Evolutionary conservation across 2,113 vertebrate species (phyloP), one percentile per base, ranked within the genome.

Genomic region (Anolis sagrei): DNA sequence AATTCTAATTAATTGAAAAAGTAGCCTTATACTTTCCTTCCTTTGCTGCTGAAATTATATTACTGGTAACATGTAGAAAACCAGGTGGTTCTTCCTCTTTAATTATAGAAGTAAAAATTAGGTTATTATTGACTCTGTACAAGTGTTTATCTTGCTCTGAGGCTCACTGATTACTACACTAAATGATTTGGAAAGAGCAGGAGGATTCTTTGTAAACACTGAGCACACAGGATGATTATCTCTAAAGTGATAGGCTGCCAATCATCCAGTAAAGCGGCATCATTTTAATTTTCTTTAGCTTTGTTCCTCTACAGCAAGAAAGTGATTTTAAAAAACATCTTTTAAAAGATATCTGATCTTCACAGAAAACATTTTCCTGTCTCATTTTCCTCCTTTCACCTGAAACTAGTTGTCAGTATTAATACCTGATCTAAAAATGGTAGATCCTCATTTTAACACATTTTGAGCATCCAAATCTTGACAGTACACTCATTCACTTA

Each of bases 1-100:
- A 95, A 95, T 93, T 92, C 88, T 94, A 93, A 94, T 94, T 95
- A 95, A 96, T 94, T 89, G 95, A 92, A 95, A 90, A 82, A 79
- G 29, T 70, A 79, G 48, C 76, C 90, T 82, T 88, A 91, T 93
- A 92, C 49, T 83, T 87, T 82, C 87, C 83, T 87, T 94, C 88
- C 90, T 94, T 88, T 90, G 81, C 88, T 88, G 58, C 13, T 84
- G 76, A 92, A 94, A 93, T 89, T 86, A 86, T 54, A 78, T 85
- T 80, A 44, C 76, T 75, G 51, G 79, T 70, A 89, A 70, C 83
- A 51, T 61, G 84, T 72, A 87, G 70, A 81, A 86, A 93, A 91
- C 86, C 84, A 93, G 91, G 89, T 86, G 79, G 72, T 86, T 88
- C 84, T 92, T 86, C 66, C 90, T 89, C 86, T 87, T 82, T 82